These are phyloP conservation scores for Trachymyrmex septentrionalis DNA, from an alignment of 1,140 invertebrate species.

Conservation along the genomic window DNA sequence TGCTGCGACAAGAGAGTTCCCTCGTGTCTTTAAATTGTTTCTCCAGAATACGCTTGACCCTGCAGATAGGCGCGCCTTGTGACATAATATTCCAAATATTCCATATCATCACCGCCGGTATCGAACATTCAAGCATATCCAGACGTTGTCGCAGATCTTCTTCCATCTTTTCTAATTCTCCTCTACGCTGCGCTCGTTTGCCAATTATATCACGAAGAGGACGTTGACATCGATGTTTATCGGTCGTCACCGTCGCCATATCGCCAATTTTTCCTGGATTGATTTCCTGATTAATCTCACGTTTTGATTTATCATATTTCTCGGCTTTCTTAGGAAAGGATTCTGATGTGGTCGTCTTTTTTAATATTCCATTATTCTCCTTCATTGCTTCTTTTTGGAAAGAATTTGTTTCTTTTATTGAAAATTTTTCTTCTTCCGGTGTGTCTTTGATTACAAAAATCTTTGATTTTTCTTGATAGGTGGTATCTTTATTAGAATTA, in stretches of 20 bases:
- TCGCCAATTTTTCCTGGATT: not conserved
- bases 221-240: conserved; percentile 64
- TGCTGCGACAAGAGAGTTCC: conserved; percentile 66
- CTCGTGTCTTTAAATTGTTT: conserved; percentile 73
- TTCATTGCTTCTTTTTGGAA: not conserved
- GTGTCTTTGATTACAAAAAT: not conserved
- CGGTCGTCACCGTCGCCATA: not conserved
- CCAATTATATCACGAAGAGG: conserved; percentile 83
- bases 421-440: not conserved
- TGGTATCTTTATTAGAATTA: not conserved
- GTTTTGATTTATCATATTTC: conserved; percentile 5
- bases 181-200: conserved; percentile 88
- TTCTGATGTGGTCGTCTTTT: not conserved
- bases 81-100: conserved; percentile 86
- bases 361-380: conserved; percentile 31
- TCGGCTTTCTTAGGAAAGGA: not conserved
- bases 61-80: conserved; percentile 38
- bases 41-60: conserved; percentile 68
- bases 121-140: conserved; percentile 88
- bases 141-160: conserved; percentile 88
- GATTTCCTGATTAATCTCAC: conserved; percentile 24
- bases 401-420: not conserved
- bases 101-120: conserved; percentile 89
- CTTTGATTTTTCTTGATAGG: conserved; percentile 5
- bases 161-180: conserved; percentile 87